phyloP scores from a whole-genome alignment of 2,113 vertebrate genomes.

The Mormyrus iriodes region DNA sequence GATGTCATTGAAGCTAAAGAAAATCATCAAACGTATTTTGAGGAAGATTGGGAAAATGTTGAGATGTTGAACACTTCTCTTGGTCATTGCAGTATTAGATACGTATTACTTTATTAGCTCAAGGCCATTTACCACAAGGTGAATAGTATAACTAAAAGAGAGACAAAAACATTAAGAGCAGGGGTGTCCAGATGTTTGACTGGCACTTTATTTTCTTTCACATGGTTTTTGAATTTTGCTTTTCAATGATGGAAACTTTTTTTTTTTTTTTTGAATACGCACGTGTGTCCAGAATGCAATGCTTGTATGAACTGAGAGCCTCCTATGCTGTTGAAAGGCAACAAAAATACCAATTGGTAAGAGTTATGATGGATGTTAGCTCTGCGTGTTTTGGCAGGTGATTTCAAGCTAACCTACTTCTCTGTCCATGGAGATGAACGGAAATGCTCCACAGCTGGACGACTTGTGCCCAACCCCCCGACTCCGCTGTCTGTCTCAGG shows the following conservation, averaged over 20 bases:
- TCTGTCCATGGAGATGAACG: conserved; percentile 38
- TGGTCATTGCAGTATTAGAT: not conserved
- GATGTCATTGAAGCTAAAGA: not conserved
- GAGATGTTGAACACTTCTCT: not conserved
- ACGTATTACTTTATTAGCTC: not conserved
- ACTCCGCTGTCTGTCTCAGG: conserved; percentile 56
- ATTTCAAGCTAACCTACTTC: conserved; percentile 37
- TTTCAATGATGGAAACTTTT: not conserved
- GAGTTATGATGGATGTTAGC: not conserved
- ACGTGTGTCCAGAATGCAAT: not conserved
- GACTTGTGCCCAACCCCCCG: conserved; percentile 51
- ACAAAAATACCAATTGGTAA: not conserved
- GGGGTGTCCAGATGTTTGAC: not conserved
- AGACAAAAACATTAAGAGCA: not conserved
- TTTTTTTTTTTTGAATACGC: not conserved
- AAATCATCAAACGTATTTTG: not conserved
- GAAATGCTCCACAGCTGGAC: conserved; percentile 36
- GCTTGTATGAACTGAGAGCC: not conserved
- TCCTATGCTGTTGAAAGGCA: not conserved
- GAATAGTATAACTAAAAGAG: not conserved
- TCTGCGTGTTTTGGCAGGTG: not conserved
- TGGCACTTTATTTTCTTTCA: not conserved
- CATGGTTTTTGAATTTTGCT: not conserved
- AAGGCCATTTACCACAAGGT: not conserved
- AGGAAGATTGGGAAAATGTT: not conserved